phyloP scores from a whole-genome alignment of 2,113 vertebrate genomes.

The Colinus virginianus region DNA sequence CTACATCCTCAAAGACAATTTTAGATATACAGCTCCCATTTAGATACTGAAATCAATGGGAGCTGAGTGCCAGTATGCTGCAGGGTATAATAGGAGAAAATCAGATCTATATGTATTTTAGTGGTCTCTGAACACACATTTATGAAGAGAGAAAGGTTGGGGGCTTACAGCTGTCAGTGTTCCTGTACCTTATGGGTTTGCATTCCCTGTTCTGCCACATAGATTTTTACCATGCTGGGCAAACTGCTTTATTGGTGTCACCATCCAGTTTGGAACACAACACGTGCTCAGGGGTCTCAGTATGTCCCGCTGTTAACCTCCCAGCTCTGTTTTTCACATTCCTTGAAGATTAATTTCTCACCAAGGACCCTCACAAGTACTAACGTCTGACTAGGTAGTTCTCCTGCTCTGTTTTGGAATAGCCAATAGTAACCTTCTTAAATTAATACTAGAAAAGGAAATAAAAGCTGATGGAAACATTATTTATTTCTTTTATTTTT shows the following conservation, averaged over 20 bases:
- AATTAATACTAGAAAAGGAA: neutral
- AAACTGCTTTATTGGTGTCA: neutral
- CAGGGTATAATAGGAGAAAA: constrained; percentile 43
- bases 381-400: neutral
- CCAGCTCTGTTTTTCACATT: neutral
- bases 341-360: neutral
- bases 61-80: constrained; percentile 44
- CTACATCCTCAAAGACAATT: constrained; percentile 64
- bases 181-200: neutral
- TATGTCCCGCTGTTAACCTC: neutral
- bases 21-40: constrained; percentile 54
- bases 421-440: neutral
- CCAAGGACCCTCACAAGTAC: neutral
- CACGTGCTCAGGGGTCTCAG: neutral
- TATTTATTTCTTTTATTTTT: neutral
- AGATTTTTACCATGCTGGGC: neutral
- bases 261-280: neutral
- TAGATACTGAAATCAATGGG: constrained; percentile 60
- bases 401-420: neutral
- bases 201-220: neutral
- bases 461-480: neutral
- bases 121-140: constrained; percentile 27
- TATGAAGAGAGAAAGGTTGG: neutral
- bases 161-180: neutral
- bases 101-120: constrained; percentile 31